Base-by-base conservation (phyloP, 2,888 invertebrate genomes). In the Brenthis ino region DNA sequence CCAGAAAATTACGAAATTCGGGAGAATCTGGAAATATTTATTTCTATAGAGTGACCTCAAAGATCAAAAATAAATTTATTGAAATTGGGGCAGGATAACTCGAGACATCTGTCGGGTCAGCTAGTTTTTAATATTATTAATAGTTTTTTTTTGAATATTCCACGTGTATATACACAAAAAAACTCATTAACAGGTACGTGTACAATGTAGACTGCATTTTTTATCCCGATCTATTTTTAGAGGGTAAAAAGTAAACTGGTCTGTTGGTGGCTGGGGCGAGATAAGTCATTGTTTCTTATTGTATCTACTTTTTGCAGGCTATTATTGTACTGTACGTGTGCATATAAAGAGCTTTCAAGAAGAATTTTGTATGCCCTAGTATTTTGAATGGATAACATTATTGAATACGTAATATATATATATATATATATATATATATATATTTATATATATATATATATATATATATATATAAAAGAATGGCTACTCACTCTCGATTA, bases 231-330 rank as follows among this genome's bases (percentile, higher is more conserved):
- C 68, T 72, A 72, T 70, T 61, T 72, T 70, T 67, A 70, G 72
- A 67, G 50, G 58, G 60, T 65, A 66, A 68, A 74, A 70, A 75
- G 72, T 69, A 63, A 75, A 70, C 67, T 63, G 43, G 70, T 73
- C 75, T 70, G 74, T 69, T 43, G 24, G 20, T 60, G 60, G 60
- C n/a, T 50, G 53, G 20, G 65, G 43, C 65, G 37, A 60, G 60
- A 43, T 54, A 64, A 57, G 54, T 65, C 70, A 65, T 71, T 70
- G 68, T 70, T 63, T 58, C 57, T 66, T 28, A 48, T 60, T 60
- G n/a, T 13, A 53, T 63, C 28, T 28, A 60, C 60, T 60, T 60
- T 60, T 60, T 60, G 60, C 60, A 28, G n/a, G 48, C 58, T 60
- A 60, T 58, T 66, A 58, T 66, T 58, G 66, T 66, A 47, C 24